Base-by-base conservation (phyloP, 2,113 vertebrate genomes). In the Pelobates fuscus region DNA sequence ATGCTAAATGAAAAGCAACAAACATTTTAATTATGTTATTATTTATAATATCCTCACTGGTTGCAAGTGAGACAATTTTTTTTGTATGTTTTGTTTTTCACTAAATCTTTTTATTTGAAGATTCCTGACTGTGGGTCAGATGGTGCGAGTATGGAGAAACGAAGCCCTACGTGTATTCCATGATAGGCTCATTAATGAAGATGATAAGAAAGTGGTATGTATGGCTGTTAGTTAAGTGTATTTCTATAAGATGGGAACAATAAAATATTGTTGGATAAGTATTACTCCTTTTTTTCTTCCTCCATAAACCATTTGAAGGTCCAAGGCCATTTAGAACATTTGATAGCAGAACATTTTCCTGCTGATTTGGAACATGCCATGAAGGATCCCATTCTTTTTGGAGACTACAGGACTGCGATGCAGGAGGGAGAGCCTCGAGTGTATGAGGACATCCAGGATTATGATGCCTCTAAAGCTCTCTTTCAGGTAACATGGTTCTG, bases 91-190 rank as follows among this genome's bases (percentile, higher is more conserved):
- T n/a, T n/a, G n/a, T n/a, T n/a, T n/a, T n/a, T n/a, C n/a, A n/a
- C n/a, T n/a, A n/a, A n/a, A n/a, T n/a, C 24, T 67, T 79, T 68
- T 75, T 37, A 15, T 18, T 68, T 61, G 37, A 73, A 99, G 97
- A 81, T 96, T 96, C 88, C 86, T 88, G 67, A 94, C 86, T 0
- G 89, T 93, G 61, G 59, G 86, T 26, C 93, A 96, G 77, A 98
- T 98, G 93, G 94, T 96, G 66, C 89, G 97, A 57, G 94, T 97
- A 2, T 99, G 97, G 97, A 94, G 97, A 78, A 98, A 99, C 20
- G 97, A 99, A 66, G 97, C 94, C 79, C 85, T 99, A 78, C 88
- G 97, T 70, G 94, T 98, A 83, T 98, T 98, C 82, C 94, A 98
- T 2, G 97, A 98, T 85, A 90, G 96, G 63, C 87, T 99, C 27